Percentiles rank a stretch among this genome's conserved stretches.
Conservation (phyloP, 2,797 vertebrate species). For the Rhinoraja longicauda region DNA sequence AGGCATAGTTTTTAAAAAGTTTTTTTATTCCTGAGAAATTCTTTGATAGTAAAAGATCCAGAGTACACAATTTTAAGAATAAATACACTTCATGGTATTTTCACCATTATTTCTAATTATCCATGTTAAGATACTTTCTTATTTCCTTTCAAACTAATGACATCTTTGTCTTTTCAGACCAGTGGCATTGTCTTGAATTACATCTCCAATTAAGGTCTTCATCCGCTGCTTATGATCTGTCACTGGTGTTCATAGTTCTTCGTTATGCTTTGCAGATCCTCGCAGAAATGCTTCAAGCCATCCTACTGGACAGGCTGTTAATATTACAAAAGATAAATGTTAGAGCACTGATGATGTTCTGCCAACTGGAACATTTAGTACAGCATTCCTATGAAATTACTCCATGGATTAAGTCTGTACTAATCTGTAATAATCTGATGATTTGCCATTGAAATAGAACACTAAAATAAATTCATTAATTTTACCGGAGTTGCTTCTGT, state of each 20-base stretch:
- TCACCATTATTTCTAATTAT: not conserved
- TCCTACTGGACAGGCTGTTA: constrained; percentile 19
- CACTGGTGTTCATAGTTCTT: not conserved
- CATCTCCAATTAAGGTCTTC: not conserved
- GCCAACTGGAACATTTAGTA: constrained; percentile 21
- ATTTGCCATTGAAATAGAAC: not conserved
- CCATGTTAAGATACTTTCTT: not conserved
- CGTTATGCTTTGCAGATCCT: not conserved
- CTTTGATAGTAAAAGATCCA: not conserved
- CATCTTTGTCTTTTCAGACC: not conserved
- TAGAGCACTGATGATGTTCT: constrained; percentile 25
- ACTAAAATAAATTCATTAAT: not conserved
- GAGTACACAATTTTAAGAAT: not conserved
- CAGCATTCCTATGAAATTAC: not conserved
- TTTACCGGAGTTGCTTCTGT: not conserved
- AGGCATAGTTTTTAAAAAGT: not conserved
- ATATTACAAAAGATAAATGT: constrained; percentile 18
- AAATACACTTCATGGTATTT: not conserved
- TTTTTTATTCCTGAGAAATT: not conserved
- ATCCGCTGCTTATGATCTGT: not conserved
- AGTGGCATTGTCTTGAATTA: not conserved
- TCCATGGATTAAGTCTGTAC: not conserved
- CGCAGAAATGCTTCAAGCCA: constrained; percentile 21
- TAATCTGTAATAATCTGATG: not conserved
- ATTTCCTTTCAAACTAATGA: not conserved